Evolutionary conservation across 2,888 invertebrate genomes (phyloP), one percentile per base, ranked within the genome.

Genomic region (Apodemia zela): DNA sequence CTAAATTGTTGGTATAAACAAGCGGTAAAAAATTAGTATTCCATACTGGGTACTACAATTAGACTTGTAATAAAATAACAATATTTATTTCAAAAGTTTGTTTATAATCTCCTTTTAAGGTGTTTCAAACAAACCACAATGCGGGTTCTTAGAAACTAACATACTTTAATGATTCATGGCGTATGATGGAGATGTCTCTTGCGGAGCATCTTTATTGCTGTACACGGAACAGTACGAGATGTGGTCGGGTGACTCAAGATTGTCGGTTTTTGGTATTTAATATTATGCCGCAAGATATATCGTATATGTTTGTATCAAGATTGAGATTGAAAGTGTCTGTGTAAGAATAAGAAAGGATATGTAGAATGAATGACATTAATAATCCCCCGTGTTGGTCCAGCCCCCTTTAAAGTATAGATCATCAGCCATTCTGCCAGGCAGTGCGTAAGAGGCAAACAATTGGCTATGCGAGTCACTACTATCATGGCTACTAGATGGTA

Each of bases 161-260:
- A 68, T 66, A 64, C 66, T 70, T 66, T 69, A 73, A 76, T 85
- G 85, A 85, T 79, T 84, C 84, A 85, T 76, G 69, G 70, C 71
- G 68, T 72, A 72, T 84, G 84, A 85, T 84, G 81, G 77, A 78
- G 76, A 87, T 82, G 78, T 76, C 82, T 83, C 82, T 84, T 78
- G 82, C 75, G 76, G 76, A 74, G 66, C 69, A 57, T 57, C 60
- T 51, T 51, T 51, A 58, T 60, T 35, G 59, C 8, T 42, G 42
- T 42, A 42, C 42, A 42, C 15, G 42, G 42, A 42, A 72, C 63
- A 70, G 70, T 71, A 68, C 62, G 67, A 70, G 73, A 72, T 65
- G 67, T 64, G 61, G 64, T 62, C 47, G 45, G 35, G 54, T 69
- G 68, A 68, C n/a, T 68, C 68, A 69, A 42, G 42, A 42, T 42